Percentiles rank a stretch among this genome's conserved stretches.
phyloP scores from a whole-genome alignment of 2,888 invertebrate genomes.

The Stegophylla sp. region DNA sequence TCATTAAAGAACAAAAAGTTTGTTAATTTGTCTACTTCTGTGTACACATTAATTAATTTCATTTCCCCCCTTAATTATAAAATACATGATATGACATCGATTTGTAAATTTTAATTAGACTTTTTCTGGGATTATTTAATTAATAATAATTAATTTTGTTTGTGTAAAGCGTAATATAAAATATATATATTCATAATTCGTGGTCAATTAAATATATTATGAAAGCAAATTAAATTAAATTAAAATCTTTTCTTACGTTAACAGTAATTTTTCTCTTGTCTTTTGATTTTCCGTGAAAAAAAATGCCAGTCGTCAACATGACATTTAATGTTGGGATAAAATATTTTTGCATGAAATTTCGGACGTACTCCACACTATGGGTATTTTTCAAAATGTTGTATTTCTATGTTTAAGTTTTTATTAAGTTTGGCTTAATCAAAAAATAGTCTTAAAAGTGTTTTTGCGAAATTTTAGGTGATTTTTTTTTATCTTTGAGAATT shows the following conservation, averaged over 20 bases:
- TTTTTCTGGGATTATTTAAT: slow-evolving; percentile 10
- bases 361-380: too few relatives aligned
- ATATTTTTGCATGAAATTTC: too few relatives aligned
- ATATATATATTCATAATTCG: slow-evolving; percentile 1
- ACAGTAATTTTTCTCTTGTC: not conserved
- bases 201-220: not conserved
- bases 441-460: too few relatives aligned
- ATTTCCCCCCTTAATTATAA: not conserved
- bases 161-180: not conserved
- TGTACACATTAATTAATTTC: slow-evolving; percentile 5
- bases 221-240: not conserved
- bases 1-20: slow-evolving; percentile 25
- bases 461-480: too few relatives aligned
- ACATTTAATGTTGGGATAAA: too few relatives aligned
- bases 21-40: slow-evolving; percentile 3
- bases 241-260: not conserved
- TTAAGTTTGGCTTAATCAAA: too few relatives aligned
- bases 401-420: too few relatives aligned
- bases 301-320: not conserved
- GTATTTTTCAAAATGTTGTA: too few relatives aligned
- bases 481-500: too few relatives aligned
- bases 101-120: slow-evolving; percentile 31
- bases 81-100: slow-evolving; percentile 18
- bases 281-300: not conserved
- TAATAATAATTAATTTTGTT: too few relatives aligned